These are phyloP conservation scores for Osmerus mordax DNA, from an alignment of 2,113 vertebrate species.

Conservation along the genomic window DNA sequence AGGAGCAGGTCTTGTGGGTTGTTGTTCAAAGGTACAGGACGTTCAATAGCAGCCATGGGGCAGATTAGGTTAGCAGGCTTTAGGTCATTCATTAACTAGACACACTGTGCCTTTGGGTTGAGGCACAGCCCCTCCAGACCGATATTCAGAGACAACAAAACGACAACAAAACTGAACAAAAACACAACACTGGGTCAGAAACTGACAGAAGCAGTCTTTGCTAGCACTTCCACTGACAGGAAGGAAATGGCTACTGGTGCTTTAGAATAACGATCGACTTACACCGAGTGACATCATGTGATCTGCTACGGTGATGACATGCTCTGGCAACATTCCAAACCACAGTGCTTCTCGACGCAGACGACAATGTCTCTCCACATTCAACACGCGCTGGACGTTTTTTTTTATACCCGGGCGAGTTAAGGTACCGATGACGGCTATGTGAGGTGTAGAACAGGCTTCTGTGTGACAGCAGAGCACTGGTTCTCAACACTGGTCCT, in stretches of 20 bases:
- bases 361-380: too few species aligned
- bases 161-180: background rate
- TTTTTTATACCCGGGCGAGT: too few species aligned
- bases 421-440: too few species aligned
- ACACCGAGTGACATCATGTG: background rate
- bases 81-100: slow-evolving; percentile 4
- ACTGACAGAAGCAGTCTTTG: background rate
- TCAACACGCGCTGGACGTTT: too few species aligned
- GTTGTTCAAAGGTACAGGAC: slow-evolving; percentile 29
- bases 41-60: slow-evolving; percentile 28
- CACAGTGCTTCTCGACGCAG: too few species aligned
- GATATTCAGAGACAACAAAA: background rate
- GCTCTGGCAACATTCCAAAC: too few species aligned
- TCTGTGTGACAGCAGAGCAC: too few species aligned
- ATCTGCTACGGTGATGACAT: background rate
- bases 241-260: background rate
- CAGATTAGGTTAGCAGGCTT: slow-evolving; percentile 27
- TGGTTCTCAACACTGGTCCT: too few species aligned
- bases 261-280: background rate
- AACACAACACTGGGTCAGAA: background rate
- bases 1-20: slow-evolving; percentile 27
- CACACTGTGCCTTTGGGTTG: slow-evolving; percentile 5
- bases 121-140: background rate
- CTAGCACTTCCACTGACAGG: background rate
- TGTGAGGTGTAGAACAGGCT: too few species aligned